Evolutionary conservation across 2,113 vertebrate species (phyloP).

Genomic region (Chrysochloris asiatica): DNA sequence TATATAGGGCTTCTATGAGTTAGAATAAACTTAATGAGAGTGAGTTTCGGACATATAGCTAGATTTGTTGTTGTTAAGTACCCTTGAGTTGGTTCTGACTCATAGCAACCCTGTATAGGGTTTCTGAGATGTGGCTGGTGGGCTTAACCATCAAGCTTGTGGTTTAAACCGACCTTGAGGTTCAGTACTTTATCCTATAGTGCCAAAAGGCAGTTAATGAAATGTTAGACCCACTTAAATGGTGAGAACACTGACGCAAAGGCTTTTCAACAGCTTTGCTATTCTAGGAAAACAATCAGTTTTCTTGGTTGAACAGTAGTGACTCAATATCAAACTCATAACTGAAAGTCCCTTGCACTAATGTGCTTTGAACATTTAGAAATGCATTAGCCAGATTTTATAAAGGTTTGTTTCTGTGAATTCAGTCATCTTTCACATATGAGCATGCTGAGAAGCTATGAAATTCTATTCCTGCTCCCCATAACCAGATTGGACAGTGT

Average conservation of each 20-base stretch:
- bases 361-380: conserved; percentile 51
- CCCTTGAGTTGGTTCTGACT: too few relatives aligned
- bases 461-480: neutral
- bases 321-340: neutral
- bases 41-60: neutral
- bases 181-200: too few relatives aligned
- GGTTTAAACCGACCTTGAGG: too few relatives aligned
- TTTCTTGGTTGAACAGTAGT: conserved; percentile 2
- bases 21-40: too few relatives aligned
- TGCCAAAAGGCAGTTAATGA: neutral
- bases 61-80: too few relatives aligned
- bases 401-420: conserved; percentile 29
- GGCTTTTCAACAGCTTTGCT: conserved; percentile 22
- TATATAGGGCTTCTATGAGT: too few relatives aligned
- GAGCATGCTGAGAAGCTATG: conserved; percentile 6
- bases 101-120: too few relatives aligned
- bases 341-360: neutral
- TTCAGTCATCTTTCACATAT: conserved; percentile 10
- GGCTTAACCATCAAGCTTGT: too few relatives aligned
- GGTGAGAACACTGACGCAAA: neutral
- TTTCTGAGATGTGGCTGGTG: too few relatives aligned
- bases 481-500: neutral
- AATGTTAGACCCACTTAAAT: neutral
- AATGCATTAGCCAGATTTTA: conserved; percentile 23
- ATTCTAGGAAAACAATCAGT: conserved; percentile 34